Percentiles rank a stretch among this genome's conserved stretches.
Evolutionary conservation across 2,113 vertebrate species (phyloP).

Genomic region (Dendrocopos noguchii): DNA sequence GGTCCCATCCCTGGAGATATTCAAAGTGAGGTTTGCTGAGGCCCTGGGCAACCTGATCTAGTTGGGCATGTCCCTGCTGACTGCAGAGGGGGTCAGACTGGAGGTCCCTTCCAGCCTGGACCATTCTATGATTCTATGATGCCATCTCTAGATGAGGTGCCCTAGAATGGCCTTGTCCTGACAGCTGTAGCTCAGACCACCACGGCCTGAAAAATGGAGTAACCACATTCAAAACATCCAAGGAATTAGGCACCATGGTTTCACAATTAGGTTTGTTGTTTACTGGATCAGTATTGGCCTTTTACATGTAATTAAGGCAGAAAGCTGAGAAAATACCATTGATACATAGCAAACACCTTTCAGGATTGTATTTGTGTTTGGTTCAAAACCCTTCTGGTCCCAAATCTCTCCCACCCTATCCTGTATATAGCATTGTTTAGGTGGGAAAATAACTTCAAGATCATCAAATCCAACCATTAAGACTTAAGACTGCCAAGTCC

Average conservation of each 20-base stretch:
- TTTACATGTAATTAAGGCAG: background rate
- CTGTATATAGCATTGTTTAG: background rate
- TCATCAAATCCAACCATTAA: background rate
- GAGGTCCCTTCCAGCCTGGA: no score
- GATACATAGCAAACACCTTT: background rate
- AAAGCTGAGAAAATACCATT: background rate
- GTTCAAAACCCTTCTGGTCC: background rate
- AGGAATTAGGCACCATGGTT: background rate
- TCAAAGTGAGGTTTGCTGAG: no score
- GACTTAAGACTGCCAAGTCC: background rate
- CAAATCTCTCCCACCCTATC: background rate
- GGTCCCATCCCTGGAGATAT: no score
- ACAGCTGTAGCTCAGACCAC: rapidly evolving
- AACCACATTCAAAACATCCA: background rate
- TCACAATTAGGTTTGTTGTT: background rate
- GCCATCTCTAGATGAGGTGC: background rate
- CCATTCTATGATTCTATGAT: no score
- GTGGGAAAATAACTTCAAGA: background rate
- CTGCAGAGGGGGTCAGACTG: no score
- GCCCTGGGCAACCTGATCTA: no score
- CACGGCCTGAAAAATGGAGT: background rate
- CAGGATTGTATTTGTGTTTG: background rate
- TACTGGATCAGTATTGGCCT: background rate
- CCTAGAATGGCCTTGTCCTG: background rate
- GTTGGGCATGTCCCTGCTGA: no score